These are phyloP conservation scores for Taxidea taxus DNA, from an alignment of 2,113 vertebrate species.

Conservation along the genomic window DNA sequence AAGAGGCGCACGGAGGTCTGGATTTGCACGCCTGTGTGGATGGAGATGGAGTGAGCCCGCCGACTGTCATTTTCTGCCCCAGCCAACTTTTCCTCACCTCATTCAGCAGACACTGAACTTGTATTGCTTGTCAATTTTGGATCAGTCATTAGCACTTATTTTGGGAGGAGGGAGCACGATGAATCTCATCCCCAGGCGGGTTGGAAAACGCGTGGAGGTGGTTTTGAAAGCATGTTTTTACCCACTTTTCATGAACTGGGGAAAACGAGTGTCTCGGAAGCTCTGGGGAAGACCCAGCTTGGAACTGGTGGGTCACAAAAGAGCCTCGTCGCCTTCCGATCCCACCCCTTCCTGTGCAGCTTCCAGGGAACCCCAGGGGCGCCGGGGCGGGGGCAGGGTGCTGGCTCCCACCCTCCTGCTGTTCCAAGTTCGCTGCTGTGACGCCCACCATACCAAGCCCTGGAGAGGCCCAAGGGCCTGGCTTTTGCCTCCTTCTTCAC, in stretches of 20 bases:
- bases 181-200: no score
- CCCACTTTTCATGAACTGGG: background rate
- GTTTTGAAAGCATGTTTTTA: background rate
- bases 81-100: background rate
- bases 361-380: background rate
- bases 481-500: background rate
- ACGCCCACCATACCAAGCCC: background rate
- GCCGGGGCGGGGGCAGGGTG: fast-evolving
- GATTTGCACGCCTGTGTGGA: background rate
- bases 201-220: fast-evolving
- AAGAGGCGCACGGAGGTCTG: constrained; percentile 35
- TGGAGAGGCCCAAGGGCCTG: background rate
- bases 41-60: background rate
- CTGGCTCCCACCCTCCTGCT: background rate
- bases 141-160: background rate
- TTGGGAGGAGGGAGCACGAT: background rate
- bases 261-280: background rate
- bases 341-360: background rate
- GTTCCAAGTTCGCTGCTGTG: background rate
- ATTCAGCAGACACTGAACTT: background rate
- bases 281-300: background rate
- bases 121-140: background rate
- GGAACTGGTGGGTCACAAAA: background rate
- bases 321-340: background rate
- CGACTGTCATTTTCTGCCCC: background rate